A percentile compares a stretch with the other conserved stretches of the same genome.
phyloP scores from a whole-genome alignment of 2,888 invertebrate genomes.

The Bedellia somnulentella region DNA sequence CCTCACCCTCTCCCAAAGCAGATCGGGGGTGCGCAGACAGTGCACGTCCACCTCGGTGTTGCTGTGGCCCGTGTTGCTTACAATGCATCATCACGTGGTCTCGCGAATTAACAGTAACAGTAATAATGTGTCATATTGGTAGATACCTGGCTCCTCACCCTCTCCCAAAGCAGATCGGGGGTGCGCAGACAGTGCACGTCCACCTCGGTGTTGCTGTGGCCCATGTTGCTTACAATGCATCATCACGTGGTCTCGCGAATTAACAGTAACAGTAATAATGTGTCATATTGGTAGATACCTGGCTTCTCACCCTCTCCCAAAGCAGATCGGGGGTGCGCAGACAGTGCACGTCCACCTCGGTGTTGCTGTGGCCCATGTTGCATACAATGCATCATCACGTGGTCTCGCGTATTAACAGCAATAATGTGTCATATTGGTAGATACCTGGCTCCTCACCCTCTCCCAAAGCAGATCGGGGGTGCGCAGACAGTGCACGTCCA shows the following conservation, averaged over 20 bases:
- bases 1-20: slow-evolving; percentile 91
- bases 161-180: slow-evolving; percentile 95
- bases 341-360: slow-evolving; percentile 63
- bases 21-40: slow-evolving; percentile 80
- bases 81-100: too few relatives aligned
- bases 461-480: slow-evolving; percentile 92
- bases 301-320: too few relatives aligned
- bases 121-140: too few relatives aligned
- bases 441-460: slow-evolving; percentile 83
- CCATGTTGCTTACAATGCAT: slow-evolving; percentile 96
- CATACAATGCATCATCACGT: slow-evolving; percentile 93
- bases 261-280: too few relatives aligned
- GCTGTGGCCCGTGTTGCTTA: slow-evolving; percentile 97
- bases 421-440: too few relatives aligned
- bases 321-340: slow-evolving; percentile 82
- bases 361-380: slow-evolving; percentile 97
- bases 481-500: slow-evolving; percentile 82
- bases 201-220: slow-evolving; percentile 91
- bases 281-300: too few relatives aligned
- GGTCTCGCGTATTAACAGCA: too few relatives aligned
- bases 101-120: too few relatives aligned
- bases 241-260: too few relatives aligned
- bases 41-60: slow-evolving; percentile 95
- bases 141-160: slow-evolving; percentile 94
- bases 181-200: slow-evolving; percentile 92